Evolutionary conservation across 2,888 invertebrate species (phyloP).

Genomic region (Tetrapedia diversipes): DNA sequence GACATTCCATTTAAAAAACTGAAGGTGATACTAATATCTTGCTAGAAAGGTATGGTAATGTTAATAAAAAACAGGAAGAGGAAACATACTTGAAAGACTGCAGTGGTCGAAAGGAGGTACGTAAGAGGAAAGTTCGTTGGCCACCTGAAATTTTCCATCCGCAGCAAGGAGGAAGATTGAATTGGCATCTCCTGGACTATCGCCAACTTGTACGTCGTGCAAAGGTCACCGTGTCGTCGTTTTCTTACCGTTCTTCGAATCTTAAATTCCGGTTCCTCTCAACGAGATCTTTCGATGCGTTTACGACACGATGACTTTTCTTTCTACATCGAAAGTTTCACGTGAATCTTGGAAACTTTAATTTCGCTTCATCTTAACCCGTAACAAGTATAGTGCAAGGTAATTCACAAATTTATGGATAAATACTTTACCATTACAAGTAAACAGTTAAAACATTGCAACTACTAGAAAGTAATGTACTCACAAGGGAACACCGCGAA

Average conservation of each 20-base stretch:
- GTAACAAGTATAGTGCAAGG: no score
- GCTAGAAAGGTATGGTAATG: background rate
- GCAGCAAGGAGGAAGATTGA: constrained; percentile 75
- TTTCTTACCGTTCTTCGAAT: constrained; percentile 70
- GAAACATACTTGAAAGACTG: constrained; percentile 58
- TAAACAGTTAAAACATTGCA: no score
- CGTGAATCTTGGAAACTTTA: constrained; percentile 32
- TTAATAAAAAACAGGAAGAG: constrained; percentile 45
- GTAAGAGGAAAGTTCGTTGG: constrained; percentile 70
- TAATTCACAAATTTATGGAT: no score
- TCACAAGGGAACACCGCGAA: no score
- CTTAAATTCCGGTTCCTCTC: constrained; percentile 69
- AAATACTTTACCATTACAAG: no score
- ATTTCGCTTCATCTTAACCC: no score
- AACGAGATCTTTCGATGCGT: constrained; percentile 45
- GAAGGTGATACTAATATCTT: background rate
- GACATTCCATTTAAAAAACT: background rate
- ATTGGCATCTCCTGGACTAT: constrained; percentile 77
- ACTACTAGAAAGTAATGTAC: no score
- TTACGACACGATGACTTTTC: constrained; percentile 44
- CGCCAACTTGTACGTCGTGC: constrained; percentile 73
- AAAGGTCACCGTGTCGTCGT: constrained; percentile 49
- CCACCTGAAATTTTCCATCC: constrained; percentile 72
- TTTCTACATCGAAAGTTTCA: constrained; percentile 7
- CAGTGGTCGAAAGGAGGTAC: constrained; percentile 54